Evolutionary conservation across 2,113 vertebrate species (phyloP).

Genomic region (Brachionichthys hirsutus): DNA sequence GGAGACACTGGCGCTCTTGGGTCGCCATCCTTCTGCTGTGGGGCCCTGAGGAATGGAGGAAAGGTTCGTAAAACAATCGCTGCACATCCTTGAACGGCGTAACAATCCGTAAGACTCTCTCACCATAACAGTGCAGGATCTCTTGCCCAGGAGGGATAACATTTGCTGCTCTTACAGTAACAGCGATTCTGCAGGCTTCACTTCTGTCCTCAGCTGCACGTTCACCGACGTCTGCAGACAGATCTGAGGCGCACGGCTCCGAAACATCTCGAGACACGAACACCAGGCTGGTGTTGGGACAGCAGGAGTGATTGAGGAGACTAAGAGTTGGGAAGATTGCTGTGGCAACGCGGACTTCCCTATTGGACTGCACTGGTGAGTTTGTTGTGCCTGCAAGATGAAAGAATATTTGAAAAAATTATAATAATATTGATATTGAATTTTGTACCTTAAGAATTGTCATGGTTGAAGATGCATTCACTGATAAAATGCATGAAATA

Average conservation of each 20-base stretch:
- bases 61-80: background rate
- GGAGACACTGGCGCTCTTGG: constrained; percentile 77
- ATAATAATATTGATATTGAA: too few relatives aligned
- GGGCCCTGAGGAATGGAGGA: constrained; percentile 79
- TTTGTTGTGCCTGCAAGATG: constrained; percentile 61
- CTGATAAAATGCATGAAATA: too few relatives aligned
- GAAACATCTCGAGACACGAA: constrained; percentile 73
- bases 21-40: constrained; percentile 80
- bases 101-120: constrained; percentile 10
- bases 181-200: constrained; percentile 40
- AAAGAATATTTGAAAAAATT: constrained; percentile 9
- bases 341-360: constrained; percentile 85
- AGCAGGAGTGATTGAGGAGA: constrained; percentile 93
- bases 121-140: constrained; percentile 94
- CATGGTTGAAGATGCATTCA: too few relatives aligned
- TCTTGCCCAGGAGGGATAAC: constrained; percentile 82
- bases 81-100: background rate
- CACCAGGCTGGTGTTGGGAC: constrained; percentile 86
- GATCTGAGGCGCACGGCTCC: constrained; percentile 19
- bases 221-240: constrained; percentile 15
- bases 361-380: constrained; percentile 71
- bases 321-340: constrained; percentile 89
- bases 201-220: background rate
- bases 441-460: too few relatives aligned
- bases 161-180: constrained; percentile 80